Evolutionary conservation across 2,888 invertebrate species (phyloP), one percentile per base, ranked within the genome.

Genomic region (Automeris io): DNA sequence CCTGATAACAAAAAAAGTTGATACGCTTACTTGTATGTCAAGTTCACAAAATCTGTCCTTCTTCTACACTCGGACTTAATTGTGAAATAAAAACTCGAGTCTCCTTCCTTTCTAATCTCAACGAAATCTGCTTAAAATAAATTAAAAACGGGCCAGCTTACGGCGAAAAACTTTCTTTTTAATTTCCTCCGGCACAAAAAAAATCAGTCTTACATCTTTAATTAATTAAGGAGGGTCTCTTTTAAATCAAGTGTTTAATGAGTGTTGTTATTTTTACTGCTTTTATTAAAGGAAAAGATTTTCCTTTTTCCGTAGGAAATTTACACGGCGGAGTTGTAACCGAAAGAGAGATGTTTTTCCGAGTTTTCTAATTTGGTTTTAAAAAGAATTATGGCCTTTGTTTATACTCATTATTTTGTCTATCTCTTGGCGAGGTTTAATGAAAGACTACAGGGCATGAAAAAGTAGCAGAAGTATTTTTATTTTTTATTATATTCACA

Each of bases 161-260:
- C 45, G 42, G 45, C 49, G 42, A 46, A 56, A n/a, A 65, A 69
- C 62, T 69, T 70, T 64, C 57, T 52, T 57, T 67, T 68, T 69
- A 60, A 63, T 65, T 66, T 67, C 53, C 52, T 42, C 44, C 38
- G 44, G 43, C 39, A 43, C 51, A 49, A 47, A 58, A 54, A 58
- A 57, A 57, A 62, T n/a, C n/a, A 63, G 63, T 57, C 57, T 58
- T 56, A 58, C 61, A 57, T 65, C 57, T 68, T 66, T 63, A 70
- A 70, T 72, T 71, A 70, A 72, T 73, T 71, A 66, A 55, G 52
- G 45, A 52, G 52, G 47, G 49, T 57, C 54, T 57, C 59, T 60
- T 51, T 65, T 60, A 65, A 63, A 66, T 69, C 55, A 54, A 64
- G 60, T 66, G 54, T 60, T 58, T 69, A 71, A 69, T 65, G 61